phyloP scores from a whole-genome alignment of 2,888 invertebrate species.

The Yponomeuta plumbellus region DNA sequence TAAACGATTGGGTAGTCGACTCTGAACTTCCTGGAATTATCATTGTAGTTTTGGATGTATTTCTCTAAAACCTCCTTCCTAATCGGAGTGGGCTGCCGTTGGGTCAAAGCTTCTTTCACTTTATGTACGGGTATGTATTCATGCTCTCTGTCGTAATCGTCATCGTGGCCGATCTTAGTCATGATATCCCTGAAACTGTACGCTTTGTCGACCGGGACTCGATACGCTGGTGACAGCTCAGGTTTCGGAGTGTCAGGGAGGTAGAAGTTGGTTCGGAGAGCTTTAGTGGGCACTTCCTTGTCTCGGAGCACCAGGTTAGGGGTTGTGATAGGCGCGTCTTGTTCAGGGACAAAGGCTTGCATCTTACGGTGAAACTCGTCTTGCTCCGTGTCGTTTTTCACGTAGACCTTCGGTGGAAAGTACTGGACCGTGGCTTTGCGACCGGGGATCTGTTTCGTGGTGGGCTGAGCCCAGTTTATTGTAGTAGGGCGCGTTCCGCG shows the following conservation, averaged over 20 bases:
- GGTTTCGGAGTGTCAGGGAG: neutral
- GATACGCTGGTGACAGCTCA: neutral
- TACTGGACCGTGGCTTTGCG: constrained; percentile 58
- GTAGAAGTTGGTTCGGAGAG: neutral
- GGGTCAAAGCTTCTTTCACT: neutral
- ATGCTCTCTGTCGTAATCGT: constrained; percentile 49
- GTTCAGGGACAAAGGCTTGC: neutral
- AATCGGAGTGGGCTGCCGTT: constrained; percentile 27
- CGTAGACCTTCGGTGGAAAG: constrained; percentile 45
- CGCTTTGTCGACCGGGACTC: neutral
- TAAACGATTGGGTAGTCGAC: constrained; percentile 57
- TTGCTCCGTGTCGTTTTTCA: neutral
- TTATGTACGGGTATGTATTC: neutral
- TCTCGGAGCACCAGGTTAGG: neutral
- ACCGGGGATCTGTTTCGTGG: constrained; percentile 29
- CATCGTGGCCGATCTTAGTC: constrained; percentile 16
- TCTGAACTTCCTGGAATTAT: constrained; percentile 53
- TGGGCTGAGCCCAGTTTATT: neutral
- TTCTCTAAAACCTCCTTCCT: constrained; percentile 49
- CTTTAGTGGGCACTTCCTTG: neutral
- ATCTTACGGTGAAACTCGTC: neutral
- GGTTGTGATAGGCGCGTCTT: neutral
- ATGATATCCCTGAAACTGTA: neutral
- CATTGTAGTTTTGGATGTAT: constrained; percentile 60
- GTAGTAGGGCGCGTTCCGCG: neutral